phyloP scores from a whole-genome alignment of 2,113 vertebrate genomes.

The Mionectes macconnelli region DNA sequence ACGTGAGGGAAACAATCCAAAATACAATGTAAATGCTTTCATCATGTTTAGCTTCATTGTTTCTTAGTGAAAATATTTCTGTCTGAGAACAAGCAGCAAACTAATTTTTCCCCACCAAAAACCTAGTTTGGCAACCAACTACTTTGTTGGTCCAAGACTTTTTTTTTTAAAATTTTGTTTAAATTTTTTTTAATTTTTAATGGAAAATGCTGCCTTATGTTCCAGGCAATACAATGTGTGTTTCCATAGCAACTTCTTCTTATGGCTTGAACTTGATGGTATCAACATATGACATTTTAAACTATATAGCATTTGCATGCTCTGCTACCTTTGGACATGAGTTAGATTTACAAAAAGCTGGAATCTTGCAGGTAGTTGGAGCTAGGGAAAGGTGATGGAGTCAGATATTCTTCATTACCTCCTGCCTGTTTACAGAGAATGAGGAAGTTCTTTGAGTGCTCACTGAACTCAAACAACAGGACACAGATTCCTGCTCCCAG shows the following conservation, averaged over 20 bases:
- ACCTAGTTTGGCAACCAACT: not conserved
- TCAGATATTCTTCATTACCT: not conserved
- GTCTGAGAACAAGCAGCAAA: not conserved
- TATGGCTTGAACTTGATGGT: constrained; percentile 51
- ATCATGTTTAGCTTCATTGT: not conserved
- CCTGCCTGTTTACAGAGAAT: not conserved
- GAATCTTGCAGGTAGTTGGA: not conserved
- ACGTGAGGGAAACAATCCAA: not conserved
- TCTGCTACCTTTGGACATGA: not conserved
- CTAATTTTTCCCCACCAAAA: not conserved
- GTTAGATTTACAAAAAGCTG: not conserved
- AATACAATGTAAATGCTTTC: not conserved
- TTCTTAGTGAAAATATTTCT: not conserved
- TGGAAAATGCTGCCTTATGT: constrained; percentile 33
- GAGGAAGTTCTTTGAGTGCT: not conserved
- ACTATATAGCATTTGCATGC: not conserved
- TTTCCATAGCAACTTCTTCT: constrained; percentile 64
- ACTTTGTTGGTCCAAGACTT: not conserved
- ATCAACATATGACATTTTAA: constrained; percentile 36
- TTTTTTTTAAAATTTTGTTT: too few relatives aligned
- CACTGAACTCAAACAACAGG: not conserved
- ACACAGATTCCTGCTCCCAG: not conserved
- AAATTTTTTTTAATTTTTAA: not conserved
- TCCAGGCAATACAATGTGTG: not conserved
- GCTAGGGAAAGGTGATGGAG: not conserved